Percentiles rank a stretch among this genome's conserved stretches.
Evolutionary conservation across 1,140 invertebrate species (phyloP).

Genomic region (Macrotrachela quadricornifera): DNA sequence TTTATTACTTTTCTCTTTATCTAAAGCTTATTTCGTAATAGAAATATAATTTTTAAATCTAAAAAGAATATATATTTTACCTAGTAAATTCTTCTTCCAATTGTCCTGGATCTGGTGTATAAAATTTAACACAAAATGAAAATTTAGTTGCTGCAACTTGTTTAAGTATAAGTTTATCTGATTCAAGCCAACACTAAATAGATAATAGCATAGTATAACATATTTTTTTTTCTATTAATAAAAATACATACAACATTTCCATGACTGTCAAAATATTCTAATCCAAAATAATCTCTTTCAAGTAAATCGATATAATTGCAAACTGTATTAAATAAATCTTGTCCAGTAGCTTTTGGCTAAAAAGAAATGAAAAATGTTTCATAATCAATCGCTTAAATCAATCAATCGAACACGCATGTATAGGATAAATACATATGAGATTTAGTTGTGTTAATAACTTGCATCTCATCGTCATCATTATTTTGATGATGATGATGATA

Average conservation of each 20-base stretch:
- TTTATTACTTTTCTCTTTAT: too few species aligned
- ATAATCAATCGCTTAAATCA: background rate
- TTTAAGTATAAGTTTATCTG: constrained; percentile 79
- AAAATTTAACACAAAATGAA: constrained; percentile 66
- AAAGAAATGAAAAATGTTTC: background rate
- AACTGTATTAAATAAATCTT: constrained; percentile 3
- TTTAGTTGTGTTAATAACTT: too few species aligned
- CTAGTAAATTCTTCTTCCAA: constrained; percentile 94
- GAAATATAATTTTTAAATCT: background rate
- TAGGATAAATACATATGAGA: too few species aligned
- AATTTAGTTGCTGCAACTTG: constrained; percentile 50
- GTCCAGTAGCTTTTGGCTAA: constrained; percentile 4
- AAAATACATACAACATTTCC: constrained; percentile 2
- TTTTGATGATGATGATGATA: background rate
- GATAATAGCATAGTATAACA: background rate
- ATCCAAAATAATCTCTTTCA: constrained; percentile 9
- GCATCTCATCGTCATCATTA: too few species aligned
- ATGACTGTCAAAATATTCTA: constrained; percentile 3
- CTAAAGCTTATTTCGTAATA: constrained; percentile 4
- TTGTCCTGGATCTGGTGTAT: constrained; percentile 86
- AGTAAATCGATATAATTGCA: constrained; percentile 8
- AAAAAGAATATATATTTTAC: constrained; percentile 17
- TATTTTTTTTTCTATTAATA: background rate
- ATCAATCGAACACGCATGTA: too few species aligned
- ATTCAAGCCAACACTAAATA: constrained; percentile 76